These are phyloP conservation scores for Leucoma salicis DNA, from an alignment of 2,888 invertebrate species.

Conservation along the genomic window DNA sequence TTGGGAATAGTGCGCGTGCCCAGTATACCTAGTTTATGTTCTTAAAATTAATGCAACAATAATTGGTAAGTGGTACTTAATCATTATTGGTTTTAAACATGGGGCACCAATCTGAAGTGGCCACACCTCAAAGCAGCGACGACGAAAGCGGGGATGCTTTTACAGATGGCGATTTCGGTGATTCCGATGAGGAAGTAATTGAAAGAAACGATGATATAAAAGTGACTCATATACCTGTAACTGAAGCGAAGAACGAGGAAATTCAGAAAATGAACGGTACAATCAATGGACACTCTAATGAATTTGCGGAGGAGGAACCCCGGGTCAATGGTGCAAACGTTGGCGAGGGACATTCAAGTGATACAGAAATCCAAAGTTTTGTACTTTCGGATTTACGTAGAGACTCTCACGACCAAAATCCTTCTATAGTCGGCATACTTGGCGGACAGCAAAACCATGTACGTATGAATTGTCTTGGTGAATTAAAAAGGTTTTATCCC, in stretches of 20 bases:
- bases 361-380: slow-evolving; percentile 41
- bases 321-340: slow-evolving; percentile 48
- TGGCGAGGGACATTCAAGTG: slow-evolving; percentile 41
- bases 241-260: slow-evolving; percentile 62
- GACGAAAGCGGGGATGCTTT: slow-evolving; percentile 72
- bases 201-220: slow-evolving; percentile 43
- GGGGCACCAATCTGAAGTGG: slow-evolving; percentile 59
- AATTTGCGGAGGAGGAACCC: slow-evolving; percentile 31
- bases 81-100: slow-evolving; percentile 49
- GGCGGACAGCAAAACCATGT: slow-evolving; percentile 79
- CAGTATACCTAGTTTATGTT: slow-evolving; percentile 49
- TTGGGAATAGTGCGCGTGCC: slow-evolving; percentile 47
- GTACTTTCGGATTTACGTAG: slow-evolving; percentile 46
- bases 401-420: slow-evolving; percentile 69
- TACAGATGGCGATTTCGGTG: slow-evolving; percentile 73
- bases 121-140: slow-evolving; percentile 66
- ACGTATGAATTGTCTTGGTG: slow-evolving; percentile 46
- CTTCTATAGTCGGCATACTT: slow-evolving; percentile 78
- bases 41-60: slow-evolving; percentile 46
- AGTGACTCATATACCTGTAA: slow-evolving; percentile 46
- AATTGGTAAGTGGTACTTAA: slow-evolving; percentile 26
- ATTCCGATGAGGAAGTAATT: slow-evolving; percentile 63
- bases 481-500: slow-evolving; percentile 11
- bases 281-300: slow-evolving; percentile 36
- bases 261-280: slow-evolving; percentile 33